Evolutionary conservation across 2,113 vertebrate species (phyloP), one percentile per base, ranked within the genome.

Genomic region (Oreochromis spilurus): DNA sequence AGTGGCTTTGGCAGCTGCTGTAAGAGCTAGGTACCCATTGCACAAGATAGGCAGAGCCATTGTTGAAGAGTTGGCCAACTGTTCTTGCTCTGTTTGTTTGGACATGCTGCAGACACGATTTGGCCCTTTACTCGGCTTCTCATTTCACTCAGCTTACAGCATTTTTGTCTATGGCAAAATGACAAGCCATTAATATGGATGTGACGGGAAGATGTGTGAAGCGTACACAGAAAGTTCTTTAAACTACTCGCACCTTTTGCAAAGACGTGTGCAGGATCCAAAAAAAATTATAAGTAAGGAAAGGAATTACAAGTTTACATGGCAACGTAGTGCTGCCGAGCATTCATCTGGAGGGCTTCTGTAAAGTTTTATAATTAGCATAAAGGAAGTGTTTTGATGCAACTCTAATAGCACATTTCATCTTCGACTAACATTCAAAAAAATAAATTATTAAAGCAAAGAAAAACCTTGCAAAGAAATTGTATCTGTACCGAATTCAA

Each of bases 1-100:
- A 95, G 95, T 91, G 92, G 88, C 79, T 90, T 93, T 91, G 94
- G 94, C 95, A 93, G 90, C 85, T 55, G 83, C 83, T 48, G 84
- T 82, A 9, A 84, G 80, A 80, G 90, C 85, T 57, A 91, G 89
- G 91, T 87, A 86, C 54, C 87, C 86, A 48, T 65, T 85, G 89
- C 83, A 85, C 84, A 72, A 89, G 81, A 92, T 83, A 87, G 91
- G 54, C 62, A 53, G 86, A 78, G 77, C 89, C 88, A 90, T 94
- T 92, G 94, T 94, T 85, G 88, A 38, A 86, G 82, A 81, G 91
- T 86, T 84, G 88, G 93, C 93, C 89, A 94, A 89, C 87, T 79
- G 83, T 91, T 83, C 87, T 78, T 90, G 83, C 79, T 86, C 87
- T 7, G 54, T 91, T 94, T 91, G 92, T 88, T 91, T 93, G 92